A percentile compares a stretch with the other conserved stretches of the same genome.
Evolutionary conservation across 1,140 invertebrate species (phyloP).

Genomic region (Limonius californicus): DNA sequence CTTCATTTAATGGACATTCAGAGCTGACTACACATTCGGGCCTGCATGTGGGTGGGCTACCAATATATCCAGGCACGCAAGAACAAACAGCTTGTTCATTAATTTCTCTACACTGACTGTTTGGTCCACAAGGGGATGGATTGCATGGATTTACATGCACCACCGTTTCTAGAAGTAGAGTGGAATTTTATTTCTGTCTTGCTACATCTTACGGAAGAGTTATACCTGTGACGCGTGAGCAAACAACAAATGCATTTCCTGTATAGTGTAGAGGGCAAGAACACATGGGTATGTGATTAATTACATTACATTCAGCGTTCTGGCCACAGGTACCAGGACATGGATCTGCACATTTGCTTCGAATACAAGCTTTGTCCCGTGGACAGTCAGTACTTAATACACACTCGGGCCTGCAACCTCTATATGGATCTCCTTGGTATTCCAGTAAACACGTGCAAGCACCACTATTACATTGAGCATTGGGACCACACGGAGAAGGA

Average conservation of each 20-base stretch:
- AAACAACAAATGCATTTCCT: conserved; percentile 61
- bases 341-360: conserved; percentile 69
- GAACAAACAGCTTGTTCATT: conserved; percentile 61
- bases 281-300: conserved; percentile 69
- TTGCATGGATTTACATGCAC: conserved; percentile 56
- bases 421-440: conserved; percentile 64
- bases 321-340: conserved; percentile 71
- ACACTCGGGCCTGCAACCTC: conserved; percentile 68
- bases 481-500: conserved; percentile 63
- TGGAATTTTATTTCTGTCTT: neutral
- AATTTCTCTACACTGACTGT: conserved; percentile 64
- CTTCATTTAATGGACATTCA: conserved; percentile 61
- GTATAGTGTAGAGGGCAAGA: conserved; percentile 61
- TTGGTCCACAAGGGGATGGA: conserved; percentile 76
- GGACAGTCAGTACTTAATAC: conserved; percentile 64
- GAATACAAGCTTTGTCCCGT: conserved; percentile 61
- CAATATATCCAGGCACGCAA: conserved; percentile 67
- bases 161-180: conserved; percentile 22
- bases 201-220: neutral
- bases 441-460: conserved; percentile 58
- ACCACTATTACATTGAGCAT: conserved; percentile 58
- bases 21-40: conserved; percentile 69
- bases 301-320: conserved; percentile 64
- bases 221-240: neutral
- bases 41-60: conserved; percentile 69